Evolutionary conservation across 2,888 invertebrate genomes (phyloP).

Genomic region (Eustalomyia histrio): DNA sequence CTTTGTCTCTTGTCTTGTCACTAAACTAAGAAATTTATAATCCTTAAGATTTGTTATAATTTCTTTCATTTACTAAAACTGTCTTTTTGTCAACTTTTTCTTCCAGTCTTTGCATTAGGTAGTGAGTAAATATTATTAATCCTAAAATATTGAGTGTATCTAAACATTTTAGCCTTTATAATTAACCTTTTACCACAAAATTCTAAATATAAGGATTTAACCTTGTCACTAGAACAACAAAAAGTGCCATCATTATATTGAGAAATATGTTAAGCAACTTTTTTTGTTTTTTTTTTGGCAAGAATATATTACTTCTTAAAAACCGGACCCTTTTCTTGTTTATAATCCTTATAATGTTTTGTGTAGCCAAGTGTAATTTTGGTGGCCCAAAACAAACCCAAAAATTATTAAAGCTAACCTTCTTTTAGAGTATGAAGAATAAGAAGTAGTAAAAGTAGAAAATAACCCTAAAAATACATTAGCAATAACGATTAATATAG

Average conservation of each 20-base stretch:
- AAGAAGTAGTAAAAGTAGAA: too few species aligned
- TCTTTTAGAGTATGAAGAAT: too few species aligned
- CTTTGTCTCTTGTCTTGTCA: slow-evolving; percentile 25
- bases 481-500: slow-evolving; percentile 59
- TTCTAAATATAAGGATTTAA: slow-evolving; percentile 58
- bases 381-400: slow-evolving; percentile 46
- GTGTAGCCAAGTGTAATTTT: slow-evolving; percentile 61
- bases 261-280: slow-evolving; percentile 44
- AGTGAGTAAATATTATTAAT: slow-evolving; percentile 17
- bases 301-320: slow-evolving; percentile 16
- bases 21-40: slow-evolving; percentile 48
- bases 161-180: slow-evolving; percentile 47
- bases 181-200: slow-evolving; percentile 64
- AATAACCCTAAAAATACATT: slow-evolving; percentile 43
- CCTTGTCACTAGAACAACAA: slow-evolving; percentile 58
- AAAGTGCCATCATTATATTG: slow-evolving; percentile 52
- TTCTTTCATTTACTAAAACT: not conserved
- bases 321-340: slow-evolving; percentile 41
- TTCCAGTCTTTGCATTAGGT: not conserved
- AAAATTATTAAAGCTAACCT: not conserved
- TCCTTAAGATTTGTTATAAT: slow-evolving; percentile 43
- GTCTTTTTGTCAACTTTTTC: not conserved
- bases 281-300: slow-evolving; percentile 33
- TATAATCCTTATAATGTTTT: slow-evolving; percentile 60
- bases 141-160: slow-evolving; percentile 52